Evolutionary conservation across 1,140 invertebrate species (phyloP), one percentile per base, ranked within the genome.

Genomic region (Eupeodes corollae): DNA sequence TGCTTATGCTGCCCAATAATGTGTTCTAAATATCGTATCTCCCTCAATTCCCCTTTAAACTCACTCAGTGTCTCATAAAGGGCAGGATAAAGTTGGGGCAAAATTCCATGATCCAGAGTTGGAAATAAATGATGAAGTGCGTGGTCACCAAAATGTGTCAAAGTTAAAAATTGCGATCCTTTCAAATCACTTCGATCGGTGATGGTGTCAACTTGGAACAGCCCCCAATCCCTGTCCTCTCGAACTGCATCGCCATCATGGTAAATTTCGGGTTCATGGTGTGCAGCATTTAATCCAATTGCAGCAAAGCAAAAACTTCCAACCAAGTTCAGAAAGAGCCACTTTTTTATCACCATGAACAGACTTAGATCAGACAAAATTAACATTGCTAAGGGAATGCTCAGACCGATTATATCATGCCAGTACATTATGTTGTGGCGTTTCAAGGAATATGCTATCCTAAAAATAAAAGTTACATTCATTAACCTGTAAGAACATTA

Each of bases 221-320:
- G 64, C 5, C 85, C 86, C 86, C 86, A 91, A 58, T 91, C 86
- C 9, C 75, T 62, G 51, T 78, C 74, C 37, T 74, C 58, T 31
- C 76, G 78, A 38, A 77, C 61, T 51, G 74, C 65, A 62, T 91
- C 87, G 5, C 87, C 86, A 58, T 90, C 86, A 55, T 90, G 87
- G 61, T 86, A 88, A 44, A 86, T 82, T 30, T 86, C 75, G 0
- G 86, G 85, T 70, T 88, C 84, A 67, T 90, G 86, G 74, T 91
- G 87, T 32, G 79, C 84, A 5, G 83, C 87, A 61, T 80, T 86
- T 1, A 86, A 50, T 5, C 82, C 86, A 37, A 87, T 77, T 1
- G 75, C 52, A 11, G 58, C 67, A 58, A 89, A 86, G 2, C 75
- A 50, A 15, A 81, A 75, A 58, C 85, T 86, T 0, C 61, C 70